Percentiles rank a stretch among this genome's conserved stretches.
Evolutionary conservation across 2,113 vertebrate genomes (phyloP).

Genomic region (Helogale parvula): DNA sequence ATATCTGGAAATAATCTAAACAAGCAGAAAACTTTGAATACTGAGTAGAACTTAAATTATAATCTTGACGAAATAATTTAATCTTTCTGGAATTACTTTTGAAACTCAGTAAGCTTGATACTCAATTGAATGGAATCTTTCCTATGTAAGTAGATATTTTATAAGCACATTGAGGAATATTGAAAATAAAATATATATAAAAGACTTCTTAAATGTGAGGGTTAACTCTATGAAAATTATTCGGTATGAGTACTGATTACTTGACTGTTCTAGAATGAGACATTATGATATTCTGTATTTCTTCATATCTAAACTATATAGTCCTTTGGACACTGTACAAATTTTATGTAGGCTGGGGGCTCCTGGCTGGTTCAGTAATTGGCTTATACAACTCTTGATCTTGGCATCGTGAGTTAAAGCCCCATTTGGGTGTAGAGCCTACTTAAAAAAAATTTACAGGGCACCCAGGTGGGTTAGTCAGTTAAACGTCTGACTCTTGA

Average conservation of each 20-base stretch:
- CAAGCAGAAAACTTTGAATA: neutral
- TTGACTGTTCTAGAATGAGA: neutral
- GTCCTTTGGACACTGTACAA: neutral
- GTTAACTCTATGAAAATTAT: constrained; percentile 30
- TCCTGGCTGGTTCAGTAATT: neutral
- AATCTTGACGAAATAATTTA: neutral
- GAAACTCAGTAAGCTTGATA: neutral
- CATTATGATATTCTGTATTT: neutral
- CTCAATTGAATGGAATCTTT: neutral
- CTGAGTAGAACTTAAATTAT: neutral
- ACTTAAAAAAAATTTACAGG: neutral
- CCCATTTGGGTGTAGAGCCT: neutral
- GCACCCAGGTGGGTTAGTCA: too few relatives aligned
- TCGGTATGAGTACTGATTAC: neutral
- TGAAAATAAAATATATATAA: neutral
- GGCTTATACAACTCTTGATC: neutral
- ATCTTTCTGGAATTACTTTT: neutral
- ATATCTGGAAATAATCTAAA: neutral
- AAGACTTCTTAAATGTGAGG: constrained; percentile 29
- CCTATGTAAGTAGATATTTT: neutral
- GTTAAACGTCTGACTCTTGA: too few relatives aligned
- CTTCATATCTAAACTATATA: neutral
- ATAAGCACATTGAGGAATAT: neutral
- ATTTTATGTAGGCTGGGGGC: neutral
- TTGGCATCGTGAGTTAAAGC: neutral